phyloP scores from a whole-genome alignment of 1,140 invertebrate genomes.

The Apis mellifera region DNA sequence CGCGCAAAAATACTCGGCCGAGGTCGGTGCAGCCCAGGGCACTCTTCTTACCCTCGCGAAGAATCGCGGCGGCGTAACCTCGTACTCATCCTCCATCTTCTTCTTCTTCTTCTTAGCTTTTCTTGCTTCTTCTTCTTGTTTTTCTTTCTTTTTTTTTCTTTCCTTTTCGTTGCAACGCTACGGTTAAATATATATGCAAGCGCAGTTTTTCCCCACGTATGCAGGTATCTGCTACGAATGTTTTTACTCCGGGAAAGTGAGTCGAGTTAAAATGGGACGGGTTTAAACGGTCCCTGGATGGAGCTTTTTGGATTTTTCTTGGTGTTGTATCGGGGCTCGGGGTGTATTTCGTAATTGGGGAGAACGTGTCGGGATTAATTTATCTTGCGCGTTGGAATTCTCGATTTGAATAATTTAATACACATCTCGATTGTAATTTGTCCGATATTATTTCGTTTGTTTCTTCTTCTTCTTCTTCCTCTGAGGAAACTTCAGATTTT shows the following conservation, averaged over 20 bases:
- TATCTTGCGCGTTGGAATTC: no score
- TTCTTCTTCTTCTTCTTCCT: no score
- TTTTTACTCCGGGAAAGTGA: constrained; percentile 1
- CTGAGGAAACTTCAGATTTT: no score
- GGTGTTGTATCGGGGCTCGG: no score
- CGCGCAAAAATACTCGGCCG: constrained; percentile 72
- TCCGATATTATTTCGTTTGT: no score
- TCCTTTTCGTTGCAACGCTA: not conserved
- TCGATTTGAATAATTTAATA: no score
- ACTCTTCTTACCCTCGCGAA: constrained; percentile 58
- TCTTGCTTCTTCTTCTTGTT: not conserved
- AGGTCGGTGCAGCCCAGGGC: constrained; percentile 55
- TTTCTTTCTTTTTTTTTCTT: no score
- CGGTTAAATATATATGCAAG: constrained; percentile 16
- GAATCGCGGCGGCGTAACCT: constrained; percentile 57
- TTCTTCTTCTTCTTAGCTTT: not conserved
- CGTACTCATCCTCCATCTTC: constrained; percentile 14
- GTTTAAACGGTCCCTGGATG: not conserved
- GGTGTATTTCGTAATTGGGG: no score
- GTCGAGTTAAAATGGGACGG: not conserved
- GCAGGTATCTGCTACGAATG: not conserved
- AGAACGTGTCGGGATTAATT: no score
- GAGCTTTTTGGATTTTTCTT: not conserved
- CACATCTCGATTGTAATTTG: no score
- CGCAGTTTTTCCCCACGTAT: not conserved